Evolutionary conservation across 1,140 invertebrate species (phyloP).

Genomic region (Neotoxoptera formosana): DNA sequence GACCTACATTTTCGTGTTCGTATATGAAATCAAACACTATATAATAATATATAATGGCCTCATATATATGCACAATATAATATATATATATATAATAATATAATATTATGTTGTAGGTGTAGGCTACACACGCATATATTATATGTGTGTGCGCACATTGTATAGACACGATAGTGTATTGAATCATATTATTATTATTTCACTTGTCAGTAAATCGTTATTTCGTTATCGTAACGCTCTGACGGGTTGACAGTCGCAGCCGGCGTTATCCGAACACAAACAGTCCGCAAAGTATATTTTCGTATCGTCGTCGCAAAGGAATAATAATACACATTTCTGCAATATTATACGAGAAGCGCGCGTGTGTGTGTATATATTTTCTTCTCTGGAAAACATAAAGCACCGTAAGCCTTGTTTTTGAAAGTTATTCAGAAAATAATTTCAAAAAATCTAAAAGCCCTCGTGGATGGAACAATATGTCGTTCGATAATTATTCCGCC

Average conservation of each 20-base stretch:
- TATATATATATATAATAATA: not conserved
- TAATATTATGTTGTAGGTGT: not conserved
- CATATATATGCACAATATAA: no score
- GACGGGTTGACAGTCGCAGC: not conserved
- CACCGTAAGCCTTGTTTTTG: not conserved
- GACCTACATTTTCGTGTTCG: not conserved
- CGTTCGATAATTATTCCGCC: not conserved
- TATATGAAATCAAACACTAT: slow-evolving; percentile 12
- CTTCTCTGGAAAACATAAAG: not conserved
- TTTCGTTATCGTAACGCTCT: slow-evolving; percentile 14
- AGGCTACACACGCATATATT: no score
- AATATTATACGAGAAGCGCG: not conserved
- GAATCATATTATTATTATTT: slow-evolving; percentile 19
- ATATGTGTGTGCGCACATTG: not conserved
- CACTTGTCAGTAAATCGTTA: slow-evolving; percentile 16
- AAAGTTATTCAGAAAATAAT: not conserved
- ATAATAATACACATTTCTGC: not conserved
- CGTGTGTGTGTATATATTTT: not conserved
- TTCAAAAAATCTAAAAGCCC: not conserved
- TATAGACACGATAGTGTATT: not conserved
- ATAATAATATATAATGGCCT: not conserved
- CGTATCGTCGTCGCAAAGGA: not conserved
- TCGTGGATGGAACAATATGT: not conserved
- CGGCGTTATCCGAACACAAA: not conserved
- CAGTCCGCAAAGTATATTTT: not conserved